Percentiles rank a stretch among this genome's conserved stretches.
These are phyloP conservation scores for Isotomurus palustris DNA, from an alignment of 2,888 invertebrate species.

Conservation along the genomic window DNA sequence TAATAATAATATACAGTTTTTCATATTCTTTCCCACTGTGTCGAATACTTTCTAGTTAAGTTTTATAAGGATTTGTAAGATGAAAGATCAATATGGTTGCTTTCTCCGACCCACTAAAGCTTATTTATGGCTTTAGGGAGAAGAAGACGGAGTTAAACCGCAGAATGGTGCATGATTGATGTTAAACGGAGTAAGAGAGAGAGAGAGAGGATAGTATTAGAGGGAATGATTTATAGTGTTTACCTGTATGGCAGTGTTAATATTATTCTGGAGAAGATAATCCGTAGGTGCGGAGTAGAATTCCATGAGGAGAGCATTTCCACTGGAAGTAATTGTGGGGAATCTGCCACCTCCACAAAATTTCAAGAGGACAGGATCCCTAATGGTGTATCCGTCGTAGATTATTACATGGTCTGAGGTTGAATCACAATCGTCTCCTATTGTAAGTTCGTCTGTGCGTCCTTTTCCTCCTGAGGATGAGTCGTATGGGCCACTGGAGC, in stretches of 20 bases:
- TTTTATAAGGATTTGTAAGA: no score
- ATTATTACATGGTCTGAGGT: slow-evolving; percentile 77
- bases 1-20: no score
- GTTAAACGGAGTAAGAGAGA: no score
- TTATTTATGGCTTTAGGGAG: no score
- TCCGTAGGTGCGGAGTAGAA: slow-evolving; percentile 40
- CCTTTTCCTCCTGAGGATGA: slow-evolving; percentile 22
- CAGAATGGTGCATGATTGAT: no score
- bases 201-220: no score
- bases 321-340: slow-evolving; percentile 37
- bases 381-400: slow-evolving; percentile 63
- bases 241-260: slow-evolving; percentile 40
- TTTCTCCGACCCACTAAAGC: no score
- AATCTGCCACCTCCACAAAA: slow-evolving; percentile 69
- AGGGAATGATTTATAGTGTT: no score
- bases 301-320: slow-evolving; percentile 41
- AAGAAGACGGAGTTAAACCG: no score
- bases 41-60: no score
- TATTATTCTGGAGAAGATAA: slow-evolving; percentile 32
- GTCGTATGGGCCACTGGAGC: slow-evolving; percentile 20
- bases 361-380: slow-evolving; percentile 64
- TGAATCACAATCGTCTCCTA: slow-evolving; percentile 76
- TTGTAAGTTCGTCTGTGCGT: slow-evolving; percentile 53
- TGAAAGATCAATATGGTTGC: no score
- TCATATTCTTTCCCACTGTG: no score